Conservation (phyloP, 2,888 invertebrate genomes). For the Euproctis similis region DNA sequence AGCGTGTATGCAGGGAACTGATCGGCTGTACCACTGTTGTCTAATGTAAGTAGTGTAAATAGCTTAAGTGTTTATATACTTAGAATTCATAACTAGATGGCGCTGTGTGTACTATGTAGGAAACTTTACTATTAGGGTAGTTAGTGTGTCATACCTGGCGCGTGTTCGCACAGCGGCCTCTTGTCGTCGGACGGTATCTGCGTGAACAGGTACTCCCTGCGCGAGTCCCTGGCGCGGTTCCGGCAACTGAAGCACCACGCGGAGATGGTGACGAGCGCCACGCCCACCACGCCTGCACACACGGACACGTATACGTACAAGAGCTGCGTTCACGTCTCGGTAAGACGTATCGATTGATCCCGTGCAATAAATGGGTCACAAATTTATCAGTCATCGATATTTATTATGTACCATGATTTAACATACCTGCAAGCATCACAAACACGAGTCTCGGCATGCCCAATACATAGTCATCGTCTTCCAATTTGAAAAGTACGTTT, state of each 20-base stretch:
- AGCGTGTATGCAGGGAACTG: no score
- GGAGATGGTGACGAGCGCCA: slow-evolving; percentile 65
- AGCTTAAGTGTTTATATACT: no score
- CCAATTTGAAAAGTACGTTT: slow-evolving; percentile 80
- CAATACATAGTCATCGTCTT: slow-evolving; percentile 79
- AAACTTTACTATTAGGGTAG: slow-evolving; percentile 20
- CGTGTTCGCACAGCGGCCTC: slow-evolving; percentile 44
- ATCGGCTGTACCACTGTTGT: no score
- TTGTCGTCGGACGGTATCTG: slow-evolving; percentile 75
- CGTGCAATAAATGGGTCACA: background rate
- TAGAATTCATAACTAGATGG: no score
- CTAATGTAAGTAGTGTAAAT: no score
- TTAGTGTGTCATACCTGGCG: slow-evolving; percentile 21
- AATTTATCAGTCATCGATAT: no score
- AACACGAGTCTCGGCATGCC: slow-evolving; percentile 87
- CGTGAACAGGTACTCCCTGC: slow-evolving; percentile 75
- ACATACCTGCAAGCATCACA: slow-evolving; percentile 81
- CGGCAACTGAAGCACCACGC: slow-evolving; percentile 76
- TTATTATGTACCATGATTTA: no score
- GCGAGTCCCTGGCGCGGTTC: slow-evolving; percentile 46
- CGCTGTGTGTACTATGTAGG: no score
- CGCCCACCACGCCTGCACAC: slow-evolving; percentile 70
- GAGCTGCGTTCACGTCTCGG: no score
- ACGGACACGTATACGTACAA: no score
- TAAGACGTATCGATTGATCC: no score